Base-by-base conservation (phyloP, 1,140 invertebrate genomes). In the Euglossa dilemma region DNA sequence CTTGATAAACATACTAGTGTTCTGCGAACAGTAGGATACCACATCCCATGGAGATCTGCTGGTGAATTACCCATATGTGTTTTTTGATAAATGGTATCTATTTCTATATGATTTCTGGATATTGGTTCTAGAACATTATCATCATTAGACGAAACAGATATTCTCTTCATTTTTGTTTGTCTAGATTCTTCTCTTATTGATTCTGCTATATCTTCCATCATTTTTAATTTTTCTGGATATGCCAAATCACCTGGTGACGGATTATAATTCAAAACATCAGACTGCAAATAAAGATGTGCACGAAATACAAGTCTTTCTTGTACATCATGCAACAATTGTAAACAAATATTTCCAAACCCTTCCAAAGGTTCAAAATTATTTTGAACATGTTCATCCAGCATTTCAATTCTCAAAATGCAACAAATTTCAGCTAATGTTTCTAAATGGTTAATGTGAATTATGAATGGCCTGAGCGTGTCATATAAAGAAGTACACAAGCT, bases 31-130 rank as follows among this genome's bases (percentile, higher is more conserved):
- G 98, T 99, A 0, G 99, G 99, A 95, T 99, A 99, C 99, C 99
- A 99, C 98, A 99, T 99, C 1, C 99, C 99, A 94, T 99, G 99
- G 14, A 99, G 94, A 95, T 99, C 99, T 43, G 99, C 98, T 0
- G 98, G 98, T 1, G 98, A 99, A 90, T 96, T 96, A 0, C 85
- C 89, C 74, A 91, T 90, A 23, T 90, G 85, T 0, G 88, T 87
- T 77, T 91, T 90, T 2, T 93, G 91, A 52, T 92, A 91, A 28
- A 93, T 90, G 5, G 91, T 91, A 82, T 94, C 94, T n/a, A 93
- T 93, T 63, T 87, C 86, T 47, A 94, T 87, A 80, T 94, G 93
- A 84, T 85, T 93, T 54, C 93, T 89, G 0, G 92, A 92, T 23
- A 91, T 86, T 0, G 90, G 88, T 23, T 94, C 92, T 6, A 89